Evolutionary conservation across 2,888 invertebrate species (phyloP).

Genomic region (Habrosyne pyritoides): DNA sequence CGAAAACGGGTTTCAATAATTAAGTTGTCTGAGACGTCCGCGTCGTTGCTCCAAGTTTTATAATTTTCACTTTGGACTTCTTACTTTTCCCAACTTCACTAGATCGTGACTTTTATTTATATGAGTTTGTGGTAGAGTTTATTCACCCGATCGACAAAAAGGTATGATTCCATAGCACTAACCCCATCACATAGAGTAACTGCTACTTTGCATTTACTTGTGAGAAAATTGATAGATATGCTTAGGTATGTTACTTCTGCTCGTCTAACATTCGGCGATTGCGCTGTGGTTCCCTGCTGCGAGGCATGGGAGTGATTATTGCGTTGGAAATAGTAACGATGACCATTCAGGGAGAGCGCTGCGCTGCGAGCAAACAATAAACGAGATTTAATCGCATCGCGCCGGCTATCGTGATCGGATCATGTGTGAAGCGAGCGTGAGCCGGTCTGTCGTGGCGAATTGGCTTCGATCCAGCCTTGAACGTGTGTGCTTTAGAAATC

Average conservation of each 20-base stretch:
- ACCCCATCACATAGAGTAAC: too few species aligned
- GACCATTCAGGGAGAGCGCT: not conserved
- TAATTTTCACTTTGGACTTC: conserved; percentile 27
- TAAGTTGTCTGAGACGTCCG: conserved; percentile 26
- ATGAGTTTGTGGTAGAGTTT: conserved; percentile 2
- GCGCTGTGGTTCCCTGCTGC: not conserved
- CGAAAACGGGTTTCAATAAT: conserved; percentile 46
- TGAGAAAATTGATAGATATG: too few species aligned
- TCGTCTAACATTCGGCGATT: not conserved
- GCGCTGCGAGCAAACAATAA: not conserved
- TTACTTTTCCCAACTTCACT: conserved; percentile 19
- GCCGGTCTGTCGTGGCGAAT: conserved; percentile 20
- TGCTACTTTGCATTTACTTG: too few species aligned
- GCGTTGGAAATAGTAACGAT: conserved; percentile 8
- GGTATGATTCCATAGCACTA: not conserved
- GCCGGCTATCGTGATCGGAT: conserved; percentile 1
- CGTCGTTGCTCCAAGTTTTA: conserved; percentile 19
- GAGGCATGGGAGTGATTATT: conserved; percentile 7
- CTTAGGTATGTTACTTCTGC: not conserved
- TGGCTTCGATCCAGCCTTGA: conserved; percentile 38
- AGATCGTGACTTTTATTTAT: not conserved
- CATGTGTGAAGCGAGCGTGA: conserved; percentile 7
- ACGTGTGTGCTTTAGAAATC: conserved; percentile 29
- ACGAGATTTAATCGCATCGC: not conserved
- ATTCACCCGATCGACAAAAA: conserved; percentile 10